These are phyloP conservation scores for Mesorhabditis spiculigera DNA, from an alignment of 2,888 invertebrate species.

Conservation along the genomic window DNA sequence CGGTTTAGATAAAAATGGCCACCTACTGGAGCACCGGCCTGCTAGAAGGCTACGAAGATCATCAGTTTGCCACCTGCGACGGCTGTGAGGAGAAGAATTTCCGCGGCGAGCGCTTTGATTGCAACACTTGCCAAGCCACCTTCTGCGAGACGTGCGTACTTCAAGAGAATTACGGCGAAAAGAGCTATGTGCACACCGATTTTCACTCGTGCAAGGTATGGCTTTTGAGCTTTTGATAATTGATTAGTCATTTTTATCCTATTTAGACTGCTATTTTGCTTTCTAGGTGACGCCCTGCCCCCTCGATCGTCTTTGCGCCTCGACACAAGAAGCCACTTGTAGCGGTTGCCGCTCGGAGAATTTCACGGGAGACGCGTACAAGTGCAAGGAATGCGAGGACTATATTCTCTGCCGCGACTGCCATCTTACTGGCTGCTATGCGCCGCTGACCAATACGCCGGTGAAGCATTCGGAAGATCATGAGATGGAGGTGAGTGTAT, in stretches of 20 bases:
- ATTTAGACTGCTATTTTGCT: no score
- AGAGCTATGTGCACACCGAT: neutral
- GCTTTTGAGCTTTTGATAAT: no score
- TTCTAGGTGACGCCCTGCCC: neutral
- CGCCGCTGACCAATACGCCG: neutral
- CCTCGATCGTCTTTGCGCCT: neutral
- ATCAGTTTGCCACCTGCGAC: neutral
- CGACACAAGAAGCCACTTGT: neutral
- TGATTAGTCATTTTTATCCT: no score
- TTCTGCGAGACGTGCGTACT: neutral
- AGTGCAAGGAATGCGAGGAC: neutral
- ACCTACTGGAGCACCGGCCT: no score
- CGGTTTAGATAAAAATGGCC: no score
- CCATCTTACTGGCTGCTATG: neutral
- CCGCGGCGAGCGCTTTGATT: neutral
- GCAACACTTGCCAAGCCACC: neutral
- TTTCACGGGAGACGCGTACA: neutral
- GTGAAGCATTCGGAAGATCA: neutral
- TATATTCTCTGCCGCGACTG: neutral
- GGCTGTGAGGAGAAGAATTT: neutral
- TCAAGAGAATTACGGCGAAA: neutral
- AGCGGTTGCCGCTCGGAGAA: neutral
- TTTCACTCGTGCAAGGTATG: neutral
- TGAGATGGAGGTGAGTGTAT: neutral
- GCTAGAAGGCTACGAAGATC: constrained; percentile 2